Evolutionary conservation across 1,140 invertebrate genomes (phyloP), one percentile per base, ranked within the genome.

Genomic region (Vanessa tameamea): DNA sequence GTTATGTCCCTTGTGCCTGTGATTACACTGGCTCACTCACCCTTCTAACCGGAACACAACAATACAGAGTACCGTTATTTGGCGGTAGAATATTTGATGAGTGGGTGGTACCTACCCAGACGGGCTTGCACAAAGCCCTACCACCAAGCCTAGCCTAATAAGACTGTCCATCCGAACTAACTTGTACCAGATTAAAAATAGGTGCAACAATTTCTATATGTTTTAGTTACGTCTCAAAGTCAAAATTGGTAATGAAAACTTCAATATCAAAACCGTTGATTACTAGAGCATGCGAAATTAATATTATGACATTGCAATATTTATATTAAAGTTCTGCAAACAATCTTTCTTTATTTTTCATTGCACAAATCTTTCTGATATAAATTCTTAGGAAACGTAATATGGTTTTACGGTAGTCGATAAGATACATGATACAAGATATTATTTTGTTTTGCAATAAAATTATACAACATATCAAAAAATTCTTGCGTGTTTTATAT

Each of bases 311-410:
- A 69, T 48, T 47, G 47, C 16, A 0, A 47, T 59, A 47, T 69
- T 69, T 47, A 69, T 37, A 69, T 48, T 9, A 15, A 61, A 9
- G 57, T 59, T 59, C 53, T 50, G 14, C 12, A 20, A 50, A 43
- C 47, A 69, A 69, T 50, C 23, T 63, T 69, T 69, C 50, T 55
- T 57, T 61, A 53, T 63, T n/a, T 69, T 47, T 63, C 31, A 69
- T 69, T 69, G 43, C 68, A 53, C 68, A 69, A 69, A 69, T 50
- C 43, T 61, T 69, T 47, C 37, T 61, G 68, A 69, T 69, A 69
- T 69, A 61, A 57, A 37, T 8, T 43, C 9, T 43, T 69, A 59
- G 57, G 57, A 69, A 69, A 69, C 20, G 8, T 50, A 37, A 69
- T 69, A 63, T n/a, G 31, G 55, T 63, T 69, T 69, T 69, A 61